Evolutionary conservation across 1,140 invertebrate species (phyloP).

Genomic region (Pectinophora gossypiella): DNA sequence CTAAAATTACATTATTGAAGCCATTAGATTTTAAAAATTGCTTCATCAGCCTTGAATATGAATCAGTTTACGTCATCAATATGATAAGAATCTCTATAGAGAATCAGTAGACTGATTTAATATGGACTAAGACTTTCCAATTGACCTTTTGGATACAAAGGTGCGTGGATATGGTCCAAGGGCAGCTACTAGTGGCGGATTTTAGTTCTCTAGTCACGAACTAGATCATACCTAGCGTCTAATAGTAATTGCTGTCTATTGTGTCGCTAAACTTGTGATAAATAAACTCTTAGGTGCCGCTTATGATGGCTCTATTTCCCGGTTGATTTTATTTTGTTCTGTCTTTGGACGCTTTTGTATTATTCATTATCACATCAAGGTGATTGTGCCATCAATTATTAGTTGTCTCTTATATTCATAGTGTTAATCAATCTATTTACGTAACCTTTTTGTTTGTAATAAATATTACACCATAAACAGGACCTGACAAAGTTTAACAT

Average conservation of each 20-base stretch:
- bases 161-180: slow-evolving; percentile 64
- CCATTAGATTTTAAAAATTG: background rate
- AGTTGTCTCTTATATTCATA: no score
- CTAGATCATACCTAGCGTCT: slow-evolving; percentile 26
- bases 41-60: background rate
- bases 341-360: no score
- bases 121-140: slow-evolving; percentile 53
- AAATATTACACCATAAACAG: no score
- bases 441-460: no score
- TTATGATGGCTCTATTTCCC: no score
- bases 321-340: no score
- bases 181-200: slow-evolving; percentile 49
- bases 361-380: no score
- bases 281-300: no score
- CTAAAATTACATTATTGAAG: no score
- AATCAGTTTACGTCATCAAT: background rate
- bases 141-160: slow-evolving; percentile 60
- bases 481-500: no score
- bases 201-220: slow-evolving; percentile 59
- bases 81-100: background rate
- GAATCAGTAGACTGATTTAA: slow-evolving; percentile 11
- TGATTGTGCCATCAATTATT: no score
- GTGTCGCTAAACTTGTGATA: background rate
- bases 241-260: slow-evolving; percentile 20
- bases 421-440: no score